Percentiles rank a stretch among this genome's conserved stretches.
These are phyloP conservation scores for Aphidius ervi DNA, from an alignment of 1,140 invertebrate species.

Conservation along the genomic window DNA sequence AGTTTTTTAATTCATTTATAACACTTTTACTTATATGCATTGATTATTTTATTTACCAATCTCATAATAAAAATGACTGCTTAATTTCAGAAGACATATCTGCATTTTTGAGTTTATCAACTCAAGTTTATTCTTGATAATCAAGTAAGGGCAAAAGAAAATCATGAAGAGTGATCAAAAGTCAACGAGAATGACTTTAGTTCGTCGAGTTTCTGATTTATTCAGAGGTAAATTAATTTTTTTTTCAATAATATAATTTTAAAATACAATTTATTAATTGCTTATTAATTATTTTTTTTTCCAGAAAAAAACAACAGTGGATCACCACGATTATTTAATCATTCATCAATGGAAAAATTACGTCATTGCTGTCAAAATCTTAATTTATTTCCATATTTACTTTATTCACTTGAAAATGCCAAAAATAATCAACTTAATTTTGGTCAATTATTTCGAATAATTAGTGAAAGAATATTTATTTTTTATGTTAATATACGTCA, in stretches of 20 bases:
- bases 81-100: too few species aligned
- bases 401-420: slow-evolving; percentile 46
- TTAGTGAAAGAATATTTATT: slow-evolving; percentile 36
- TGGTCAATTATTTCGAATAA: slow-evolving; percentile 30
- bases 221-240: slow-evolving; percentile 13
- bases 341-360: slow-evolving; percentile 47
- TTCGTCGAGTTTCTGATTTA: slow-evolving; percentile 15
- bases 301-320: slow-evolving; percentile 44
- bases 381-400: slow-evolving; percentile 46
- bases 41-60: too few species aligned
- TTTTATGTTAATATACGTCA: slow-evolving; percentile 33
- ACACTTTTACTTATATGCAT: too few species aligned
- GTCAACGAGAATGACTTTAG: slow-evolving; percentile 2
- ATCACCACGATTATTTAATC: slow-evolving; percentile 42
- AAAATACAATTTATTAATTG: background rate
- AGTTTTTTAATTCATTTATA: too few species aligned
- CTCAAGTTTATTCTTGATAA: too few species aligned
- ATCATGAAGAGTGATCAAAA: slow-evolving; percentile 2
- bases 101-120: too few species aligned
- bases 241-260: background rate
- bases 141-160: background rate
- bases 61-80: too few species aligned
- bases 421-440: slow-evolving; percentile 36
- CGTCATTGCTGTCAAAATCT: slow-evolving; percentile 51
- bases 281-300: slow-evolving; percentile 7